Conservation (phyloP, 2,113 vertebrate genomes). For the Ranitomeya imitator region DNA sequence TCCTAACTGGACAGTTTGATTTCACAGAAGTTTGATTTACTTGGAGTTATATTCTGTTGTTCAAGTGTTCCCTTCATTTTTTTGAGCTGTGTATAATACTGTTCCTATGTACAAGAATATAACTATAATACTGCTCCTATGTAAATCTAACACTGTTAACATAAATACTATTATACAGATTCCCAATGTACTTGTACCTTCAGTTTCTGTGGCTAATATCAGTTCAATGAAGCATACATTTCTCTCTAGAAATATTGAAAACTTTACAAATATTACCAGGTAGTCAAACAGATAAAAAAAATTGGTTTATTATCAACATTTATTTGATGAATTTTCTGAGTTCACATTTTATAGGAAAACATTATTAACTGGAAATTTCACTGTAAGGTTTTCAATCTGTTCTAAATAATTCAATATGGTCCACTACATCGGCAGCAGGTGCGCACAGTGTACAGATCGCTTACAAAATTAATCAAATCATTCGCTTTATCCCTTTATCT, state of each 20-base stretch:
- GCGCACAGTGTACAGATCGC: neutral
- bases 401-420: conserved; percentile 24
- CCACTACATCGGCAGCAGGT: neutral
- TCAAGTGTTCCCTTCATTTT: no score
- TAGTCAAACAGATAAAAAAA: conserved; percentile 25
- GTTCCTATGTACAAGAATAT: conserved; percentile 11
- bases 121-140: conserved; percentile 9
- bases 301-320: conserved; percentile 4
- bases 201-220: neutral
- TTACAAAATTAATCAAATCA: neutral
- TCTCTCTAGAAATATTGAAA: neutral
- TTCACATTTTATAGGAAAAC: neutral
- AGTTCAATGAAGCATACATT: neutral
- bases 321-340: conserved; percentile 6
- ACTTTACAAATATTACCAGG: conserved; percentile 24
- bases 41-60: no score
- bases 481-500: neutral
- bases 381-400: conserved; percentile 19
- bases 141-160: neutral
- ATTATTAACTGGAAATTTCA: conserved; percentile 18
- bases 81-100: neutral
- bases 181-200: neutral
- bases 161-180: neutral
- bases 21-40: no score
- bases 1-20: no score